Evolutionary conservation across 2,888 invertebrate species (phyloP), one percentile per base, ranked within the genome.

Genomic region (Strigamia crassipes): DNA sequence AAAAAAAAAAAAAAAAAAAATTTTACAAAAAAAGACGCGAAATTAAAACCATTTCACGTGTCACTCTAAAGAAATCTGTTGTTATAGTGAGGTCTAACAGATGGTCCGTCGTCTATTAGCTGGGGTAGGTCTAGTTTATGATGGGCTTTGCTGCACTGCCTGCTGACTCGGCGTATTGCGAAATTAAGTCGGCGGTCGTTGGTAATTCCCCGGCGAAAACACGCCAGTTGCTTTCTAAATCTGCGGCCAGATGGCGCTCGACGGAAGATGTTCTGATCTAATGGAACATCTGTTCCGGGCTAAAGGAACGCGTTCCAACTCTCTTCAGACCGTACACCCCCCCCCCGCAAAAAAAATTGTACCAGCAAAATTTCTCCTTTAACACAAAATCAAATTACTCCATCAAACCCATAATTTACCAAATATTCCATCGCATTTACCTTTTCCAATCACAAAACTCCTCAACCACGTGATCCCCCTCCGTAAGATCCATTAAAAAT

Each of bases 111-210:
- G 73, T 73, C 73, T 73, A 73, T 73, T 73, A 73, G 73, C 15
- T 31, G n/a, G 31, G 73, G 73, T 73, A 12, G 73, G 73, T 73
- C 73, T 73, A 73, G 73, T 73, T 73, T 73, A 73, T 73, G 73
- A 73, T 73, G 27, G 73, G 80, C 80, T 80, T 80, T 51, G 80
- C 80, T 51, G 42, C 42, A 80, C 80, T 51, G 42, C 80, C 80
- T 46, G 80, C 80, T 80, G 80, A 80, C 80, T 80, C 80, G 80
- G 80, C 80, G 46, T 46, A 80, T 80, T 80, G 51, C 80, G 80
- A 80, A 80, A 80, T 80, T 80, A 80, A 80, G 80, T 80, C 80
- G 80, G 73, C 73, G 73, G 73, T 27, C 73, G 73, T 73, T 73
- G 73, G 73, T 73, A 73, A 73, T 73, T 73, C 73, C 73, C 73